phyloP scores from a whole-genome alignment of 2,797 vertebrate genomes.

The Hemibagrus guttatus region DNA sequence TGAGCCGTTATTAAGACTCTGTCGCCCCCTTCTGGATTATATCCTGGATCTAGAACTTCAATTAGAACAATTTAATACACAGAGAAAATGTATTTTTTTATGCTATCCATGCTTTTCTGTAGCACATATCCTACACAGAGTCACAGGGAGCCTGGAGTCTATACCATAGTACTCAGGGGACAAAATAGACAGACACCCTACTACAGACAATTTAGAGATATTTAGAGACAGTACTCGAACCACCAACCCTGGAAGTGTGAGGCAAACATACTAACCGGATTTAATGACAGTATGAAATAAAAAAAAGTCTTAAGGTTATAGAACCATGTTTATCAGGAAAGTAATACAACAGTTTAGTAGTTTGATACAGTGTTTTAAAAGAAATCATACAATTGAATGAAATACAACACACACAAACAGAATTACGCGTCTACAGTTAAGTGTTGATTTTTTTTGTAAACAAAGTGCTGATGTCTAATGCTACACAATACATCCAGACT shows the following conservation, averaged over 20 bases:
- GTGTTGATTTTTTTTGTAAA: neutral
- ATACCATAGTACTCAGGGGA: too few species aligned
- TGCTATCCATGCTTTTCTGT: too few species aligned
- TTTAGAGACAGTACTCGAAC: too few species aligned
- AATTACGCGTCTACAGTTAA: neutral
- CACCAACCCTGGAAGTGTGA: too few species aligned
- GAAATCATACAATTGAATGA: neutral
- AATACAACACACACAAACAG: neutral
- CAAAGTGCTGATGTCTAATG: neutral
- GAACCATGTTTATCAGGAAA: neutral
- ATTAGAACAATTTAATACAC: neutral
- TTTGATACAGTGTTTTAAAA: neutral
- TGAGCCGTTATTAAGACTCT: neutral
- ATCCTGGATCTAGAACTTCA: too few species aligned
- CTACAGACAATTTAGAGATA: too few species aligned
- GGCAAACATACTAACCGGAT: too few species aligned
- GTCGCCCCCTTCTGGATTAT: slow-evolving; percentile 13
- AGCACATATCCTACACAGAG: too few species aligned
- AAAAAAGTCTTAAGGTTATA: neutral
- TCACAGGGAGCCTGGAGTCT: too few species aligned
- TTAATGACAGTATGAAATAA: neutral
- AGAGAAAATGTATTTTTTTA: neutral
- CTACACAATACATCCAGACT: neutral
- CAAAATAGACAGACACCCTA: too few species aligned
- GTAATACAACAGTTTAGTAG: neutral